Percentiles rank a stretch among this genome's conserved stretches.
phyloP scores from a whole-genome alignment of 2,888 invertebrate species.

The Lagria hirta region DNA sequence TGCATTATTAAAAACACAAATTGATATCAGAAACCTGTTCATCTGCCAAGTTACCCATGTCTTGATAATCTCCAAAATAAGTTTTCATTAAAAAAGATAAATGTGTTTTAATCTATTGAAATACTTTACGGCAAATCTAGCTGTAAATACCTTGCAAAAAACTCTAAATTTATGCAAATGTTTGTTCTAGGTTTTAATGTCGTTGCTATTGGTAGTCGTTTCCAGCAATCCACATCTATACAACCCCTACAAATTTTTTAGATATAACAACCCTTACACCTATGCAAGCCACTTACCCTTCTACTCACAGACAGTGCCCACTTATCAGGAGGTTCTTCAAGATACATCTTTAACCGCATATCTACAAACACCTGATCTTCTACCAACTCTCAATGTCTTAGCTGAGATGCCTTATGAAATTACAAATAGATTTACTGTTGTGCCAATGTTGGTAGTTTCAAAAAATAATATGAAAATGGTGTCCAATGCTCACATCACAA shows the following conservation, averaged over 20 bases:
- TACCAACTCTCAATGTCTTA: conserved; percentile 46
- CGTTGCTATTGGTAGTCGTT: no score
- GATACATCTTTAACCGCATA: conserved; percentile 27
- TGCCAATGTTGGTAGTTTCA: conserved; percentile 49
- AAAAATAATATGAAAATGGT: conserved; percentile 48
- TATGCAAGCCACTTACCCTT: conserved; percentile 25
- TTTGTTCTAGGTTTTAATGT: no score
- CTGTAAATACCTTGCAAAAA: no score
- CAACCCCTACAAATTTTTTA: conserved; percentile 28
- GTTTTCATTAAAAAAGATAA: no score
- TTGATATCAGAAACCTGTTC: no score
- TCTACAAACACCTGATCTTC: conserved; percentile 28
- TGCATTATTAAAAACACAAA: no score
- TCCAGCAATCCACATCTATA: conserved; percentile 23
- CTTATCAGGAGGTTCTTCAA: conserved; percentile 22
- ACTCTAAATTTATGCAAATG: no score
- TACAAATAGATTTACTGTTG: conserved; percentile 46
- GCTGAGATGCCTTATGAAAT: conserved; percentile 47
- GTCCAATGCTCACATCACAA: conserved; percentile 48
- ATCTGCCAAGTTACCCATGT: no score
- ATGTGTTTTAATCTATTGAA: no score
- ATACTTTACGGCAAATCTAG: no score
- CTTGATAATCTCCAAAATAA: no score
- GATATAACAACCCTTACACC: conserved; percentile 19
- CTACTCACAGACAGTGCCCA: conserved; percentile 23